phyloP scores from a whole-genome alignment of 2,113 vertebrate genomes.

The Lethenteron reissneri region DNA sequence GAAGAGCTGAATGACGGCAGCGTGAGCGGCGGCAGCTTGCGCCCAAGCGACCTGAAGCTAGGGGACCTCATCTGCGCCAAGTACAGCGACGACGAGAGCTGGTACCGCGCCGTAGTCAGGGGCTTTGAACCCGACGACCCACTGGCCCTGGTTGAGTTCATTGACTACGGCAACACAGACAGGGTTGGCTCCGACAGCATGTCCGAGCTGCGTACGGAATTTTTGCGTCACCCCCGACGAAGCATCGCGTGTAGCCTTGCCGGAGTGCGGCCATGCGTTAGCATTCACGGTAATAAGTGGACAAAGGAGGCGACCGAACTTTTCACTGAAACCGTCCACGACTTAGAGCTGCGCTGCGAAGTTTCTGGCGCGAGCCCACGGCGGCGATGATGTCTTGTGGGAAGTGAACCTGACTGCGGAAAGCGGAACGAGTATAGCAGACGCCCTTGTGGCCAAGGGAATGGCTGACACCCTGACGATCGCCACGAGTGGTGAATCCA shows the following conservation, averaged over 20 bases:
- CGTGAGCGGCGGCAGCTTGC: too few relatives aligned
- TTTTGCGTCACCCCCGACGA: background rate
- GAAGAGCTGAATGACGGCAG: background rate
- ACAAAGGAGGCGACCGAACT: background rate
- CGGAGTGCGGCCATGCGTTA: background rate
- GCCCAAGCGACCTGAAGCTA: too few relatives aligned
- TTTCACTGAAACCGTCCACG: background rate
- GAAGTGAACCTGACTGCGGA: conserved; percentile 2
- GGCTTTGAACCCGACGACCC: background rate
- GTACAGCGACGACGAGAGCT: background rate
- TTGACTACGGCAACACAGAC: background rate
- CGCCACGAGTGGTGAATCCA: too few relatives aligned
- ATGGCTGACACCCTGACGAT: too few relatives aligned
- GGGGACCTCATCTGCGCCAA: background rate
- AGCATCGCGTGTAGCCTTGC: conserved; percentile 1
- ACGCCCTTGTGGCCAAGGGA: background rate
- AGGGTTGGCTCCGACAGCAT: background rate
- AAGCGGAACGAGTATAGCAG: background rate
- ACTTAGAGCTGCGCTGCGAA: background rate
- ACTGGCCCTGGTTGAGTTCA: background rate
- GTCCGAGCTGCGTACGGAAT: background rate
- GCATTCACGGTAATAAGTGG: background rate
- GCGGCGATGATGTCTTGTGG: background rate
- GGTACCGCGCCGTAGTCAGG: background rate
- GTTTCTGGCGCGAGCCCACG: background rate